Conservation (phyloP, 2,113 vertebrate species). For the Petroica traversi region DNA sequence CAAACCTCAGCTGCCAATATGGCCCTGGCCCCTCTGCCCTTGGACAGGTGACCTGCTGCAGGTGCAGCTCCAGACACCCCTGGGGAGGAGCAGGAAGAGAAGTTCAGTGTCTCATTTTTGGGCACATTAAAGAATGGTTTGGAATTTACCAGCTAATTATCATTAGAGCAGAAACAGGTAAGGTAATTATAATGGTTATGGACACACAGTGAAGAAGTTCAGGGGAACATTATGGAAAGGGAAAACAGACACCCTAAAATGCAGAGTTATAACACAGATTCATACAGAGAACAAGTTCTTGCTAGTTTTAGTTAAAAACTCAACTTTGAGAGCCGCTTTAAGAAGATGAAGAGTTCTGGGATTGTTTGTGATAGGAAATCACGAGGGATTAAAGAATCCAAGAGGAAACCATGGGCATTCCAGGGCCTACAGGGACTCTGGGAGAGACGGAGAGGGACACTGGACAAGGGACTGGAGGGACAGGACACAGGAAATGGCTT, state of each 20-base stretch:
- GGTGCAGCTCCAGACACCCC: neutral
- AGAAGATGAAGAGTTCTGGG: neutral
- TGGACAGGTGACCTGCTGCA: rapidly evolving
- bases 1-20: neutral
- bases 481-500: neutral
- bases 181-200: neutral
- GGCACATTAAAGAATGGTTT: rapidly evolving
- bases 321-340: neutral
- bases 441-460: neutral
- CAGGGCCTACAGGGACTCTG: neutral
- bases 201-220: neutral
- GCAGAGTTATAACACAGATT: neutral
- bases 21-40: neutral
- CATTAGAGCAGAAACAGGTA: neutral
- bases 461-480: neutral
- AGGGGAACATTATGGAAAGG: neutral
- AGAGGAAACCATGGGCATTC: neutral
- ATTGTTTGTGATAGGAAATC: neutral
- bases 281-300: neutral
- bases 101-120: neutral
- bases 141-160: neutral
- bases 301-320: neutral
- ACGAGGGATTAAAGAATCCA: neutral
- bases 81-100: neutral
- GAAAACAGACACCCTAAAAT: neutral